phyloP scores from a whole-genome alignment of 2,797 vertebrate species.

The Erethizon dorsatum region DNA sequence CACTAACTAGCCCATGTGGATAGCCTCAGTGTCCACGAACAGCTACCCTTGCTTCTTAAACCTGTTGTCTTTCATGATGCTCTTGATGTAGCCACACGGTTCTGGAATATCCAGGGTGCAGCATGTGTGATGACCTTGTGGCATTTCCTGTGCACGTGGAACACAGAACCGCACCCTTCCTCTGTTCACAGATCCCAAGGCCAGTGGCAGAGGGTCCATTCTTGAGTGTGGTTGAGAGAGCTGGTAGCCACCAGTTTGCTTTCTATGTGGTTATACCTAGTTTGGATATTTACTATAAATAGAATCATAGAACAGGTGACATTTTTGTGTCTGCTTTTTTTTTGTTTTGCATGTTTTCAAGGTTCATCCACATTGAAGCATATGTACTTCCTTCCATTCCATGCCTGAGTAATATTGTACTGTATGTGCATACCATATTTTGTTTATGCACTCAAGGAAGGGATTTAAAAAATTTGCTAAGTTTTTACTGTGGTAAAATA shows the following conservation, averaged over 20 bases:
- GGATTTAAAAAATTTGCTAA: not conserved
- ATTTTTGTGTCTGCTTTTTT: not conserved
- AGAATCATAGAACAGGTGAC: not conserved
- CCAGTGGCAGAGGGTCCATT: constrained; percentile 79
- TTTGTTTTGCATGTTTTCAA: not conserved
- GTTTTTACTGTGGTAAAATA: constrained; percentile 41
- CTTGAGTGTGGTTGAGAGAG: constrained; percentile 65
- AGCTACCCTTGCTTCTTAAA: constrained; percentile 97
- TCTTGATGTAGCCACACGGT: constrained; percentile 96
- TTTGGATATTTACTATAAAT: constrained; percentile 1
- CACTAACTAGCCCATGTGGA: constrained; percentile 96
- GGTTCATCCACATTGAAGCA: not conserved
- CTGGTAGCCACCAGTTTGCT: not conserved
- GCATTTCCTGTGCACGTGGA: constrained; percentile 90
- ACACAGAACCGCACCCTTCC: constrained; percentile 84
- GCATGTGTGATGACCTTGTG: constrained; percentile 95
- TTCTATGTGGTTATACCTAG: not conserved
- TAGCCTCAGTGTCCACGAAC: constrained; percentile 96
- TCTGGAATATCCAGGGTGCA: constrained; percentile 95
- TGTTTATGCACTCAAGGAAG: constrained; percentile 14
- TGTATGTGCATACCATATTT: not conserved
- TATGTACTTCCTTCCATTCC: not conserved
- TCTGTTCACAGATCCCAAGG: constrained; percentile 85
- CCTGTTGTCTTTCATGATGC: constrained; percentile 97
- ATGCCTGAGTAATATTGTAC: not conserved